Evolutionary conservation across 2,797 vertebrate genomes (phyloP).

Genomic region (Perdix hodgsoniae): DNA sequence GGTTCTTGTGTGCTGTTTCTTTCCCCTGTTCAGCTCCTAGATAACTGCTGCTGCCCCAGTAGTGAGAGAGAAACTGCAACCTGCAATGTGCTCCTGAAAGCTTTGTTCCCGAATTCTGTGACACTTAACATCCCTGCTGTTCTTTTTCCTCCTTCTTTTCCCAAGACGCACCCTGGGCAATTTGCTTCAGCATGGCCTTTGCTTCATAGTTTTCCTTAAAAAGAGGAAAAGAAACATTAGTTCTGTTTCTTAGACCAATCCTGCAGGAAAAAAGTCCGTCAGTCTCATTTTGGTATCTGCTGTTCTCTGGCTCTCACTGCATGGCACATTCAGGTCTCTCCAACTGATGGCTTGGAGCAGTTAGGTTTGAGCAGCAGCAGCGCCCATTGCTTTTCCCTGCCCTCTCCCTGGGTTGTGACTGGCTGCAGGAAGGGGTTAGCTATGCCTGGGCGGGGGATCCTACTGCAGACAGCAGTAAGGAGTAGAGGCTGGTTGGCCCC

Average conservation of each 20-base stretch:
- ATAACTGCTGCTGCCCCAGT: neutral
- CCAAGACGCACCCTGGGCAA: neutral
- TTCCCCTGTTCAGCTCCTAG: neutral
- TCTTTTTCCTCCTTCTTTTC: neutral
- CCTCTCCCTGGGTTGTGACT: neutral
- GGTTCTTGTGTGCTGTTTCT: neutral
- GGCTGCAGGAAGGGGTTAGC: neutral
- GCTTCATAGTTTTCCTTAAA: neutral
- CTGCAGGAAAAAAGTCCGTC: neutral
- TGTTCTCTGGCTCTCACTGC: neutral
- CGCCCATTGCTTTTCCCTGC: neutral
- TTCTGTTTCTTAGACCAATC: neutral
- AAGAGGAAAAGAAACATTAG: neutral
- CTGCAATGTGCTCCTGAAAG: neutral
- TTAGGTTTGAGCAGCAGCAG: neutral
- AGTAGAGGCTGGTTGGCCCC: rapidly evolving
- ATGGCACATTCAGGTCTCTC: neutral
- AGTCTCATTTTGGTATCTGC: neutral
- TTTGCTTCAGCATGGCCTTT: neutral
- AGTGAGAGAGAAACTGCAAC: neutral
- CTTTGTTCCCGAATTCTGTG: neutral
- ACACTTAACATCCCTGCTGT: neutral
- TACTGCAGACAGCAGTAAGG: neutral
- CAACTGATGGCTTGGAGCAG: neutral
- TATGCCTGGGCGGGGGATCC: neutral